These are phyloP conservation scores for Drosophila paulistorum DNA, from an alignment of 1,140 invertebrate species.

Conservation along the genomic window DNA sequence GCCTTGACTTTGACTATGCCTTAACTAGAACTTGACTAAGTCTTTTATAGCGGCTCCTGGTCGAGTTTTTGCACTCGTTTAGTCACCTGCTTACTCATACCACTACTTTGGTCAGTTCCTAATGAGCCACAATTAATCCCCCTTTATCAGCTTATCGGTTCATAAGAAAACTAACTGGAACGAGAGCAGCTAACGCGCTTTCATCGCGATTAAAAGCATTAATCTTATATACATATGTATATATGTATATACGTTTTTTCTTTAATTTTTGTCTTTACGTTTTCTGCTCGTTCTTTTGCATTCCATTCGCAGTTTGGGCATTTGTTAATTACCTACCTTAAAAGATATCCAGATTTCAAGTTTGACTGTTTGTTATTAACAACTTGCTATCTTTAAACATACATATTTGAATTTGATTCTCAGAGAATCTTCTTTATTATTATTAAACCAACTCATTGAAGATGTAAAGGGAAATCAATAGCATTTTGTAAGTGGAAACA, in stretches of 20 bases:
- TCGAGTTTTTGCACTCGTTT: background rate
- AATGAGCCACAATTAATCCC: slow-evolving; percentile 16
- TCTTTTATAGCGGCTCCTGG: slow-evolving; percentile 8
- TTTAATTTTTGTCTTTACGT: background rate
- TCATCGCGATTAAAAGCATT: slow-evolving; percentile 20
- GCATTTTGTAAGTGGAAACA: no score
- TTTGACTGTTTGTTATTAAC: no score
- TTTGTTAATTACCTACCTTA: background rate
- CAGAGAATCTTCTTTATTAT: no score
- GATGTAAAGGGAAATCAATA: no score
- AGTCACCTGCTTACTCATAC: no score
- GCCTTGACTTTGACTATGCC: slow-evolving; percentile 12
- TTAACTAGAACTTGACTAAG: no score
- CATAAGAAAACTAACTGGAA: background rate
- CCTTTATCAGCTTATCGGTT: slow-evolving; percentile 11
- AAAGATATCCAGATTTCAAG: background rate
- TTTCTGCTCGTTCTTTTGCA: background rate
- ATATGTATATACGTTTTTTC: background rate
- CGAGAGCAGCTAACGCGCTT: slow-evolving; percentile 1
- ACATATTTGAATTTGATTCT: no score
- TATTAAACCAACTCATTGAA: no score
- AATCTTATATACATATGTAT: background rate
- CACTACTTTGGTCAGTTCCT: background rate
- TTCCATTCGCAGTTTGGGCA: background rate
- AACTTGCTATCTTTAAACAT: no score